Percentiles rank a stretch among this genome's conserved stretches.
Evolutionary conservation across 2,888 invertebrate genomes (phyloP).

Genomic region (Druceiella hillmani): DNA sequence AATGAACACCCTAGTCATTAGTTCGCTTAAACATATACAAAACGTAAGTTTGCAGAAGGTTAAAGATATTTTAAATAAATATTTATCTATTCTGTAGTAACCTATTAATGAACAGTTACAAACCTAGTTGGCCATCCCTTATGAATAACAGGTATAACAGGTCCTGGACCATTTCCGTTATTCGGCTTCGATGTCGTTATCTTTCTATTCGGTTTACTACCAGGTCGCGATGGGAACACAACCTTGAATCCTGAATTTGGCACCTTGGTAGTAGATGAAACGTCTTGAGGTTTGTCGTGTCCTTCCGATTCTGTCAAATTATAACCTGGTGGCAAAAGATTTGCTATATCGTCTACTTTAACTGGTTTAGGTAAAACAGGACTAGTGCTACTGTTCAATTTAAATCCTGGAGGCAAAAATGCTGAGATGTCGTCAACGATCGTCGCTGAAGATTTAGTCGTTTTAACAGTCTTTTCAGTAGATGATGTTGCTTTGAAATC

Average conservation of each 20-base stretch:
- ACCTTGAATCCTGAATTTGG: constrained; percentile 55
- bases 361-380: constrained; percentile 30
- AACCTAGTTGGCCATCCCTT: constrained; percentile 83
- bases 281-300: no score
- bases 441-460: constrained; percentile 30
- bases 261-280: constrained; percentile 40
- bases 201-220: constrained; percentile 55
- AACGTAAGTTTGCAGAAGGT: no score
- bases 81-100: no score
- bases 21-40: no score
- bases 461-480: constrained; percentile 32
- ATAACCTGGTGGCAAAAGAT: constrained; percentile 51
- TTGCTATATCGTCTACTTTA: constrained; percentile 31
- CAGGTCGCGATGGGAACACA: constrained; percentile 76
- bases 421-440: constrained; percentile 50
- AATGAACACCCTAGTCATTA: no score
- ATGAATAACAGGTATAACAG: constrained; percentile 61
- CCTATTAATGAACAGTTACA: constrained; percentile 15
- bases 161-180: constrained; percentile 40
- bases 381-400: constrained; percentile 31
- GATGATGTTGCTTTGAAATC: constrained; percentile 46
- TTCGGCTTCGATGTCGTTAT: constrained; percentile 53
- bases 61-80: no score
- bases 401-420: constrained; percentile 59
- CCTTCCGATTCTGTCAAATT: constrained; percentile 33